A percentile compares a stretch with the other conserved stretches of the same genome.
These are phyloP conservation scores for Aphodius granarius DNA, from an alignment of 2,888 invertebrate genomes.

Conservation along the genomic window DNA sequence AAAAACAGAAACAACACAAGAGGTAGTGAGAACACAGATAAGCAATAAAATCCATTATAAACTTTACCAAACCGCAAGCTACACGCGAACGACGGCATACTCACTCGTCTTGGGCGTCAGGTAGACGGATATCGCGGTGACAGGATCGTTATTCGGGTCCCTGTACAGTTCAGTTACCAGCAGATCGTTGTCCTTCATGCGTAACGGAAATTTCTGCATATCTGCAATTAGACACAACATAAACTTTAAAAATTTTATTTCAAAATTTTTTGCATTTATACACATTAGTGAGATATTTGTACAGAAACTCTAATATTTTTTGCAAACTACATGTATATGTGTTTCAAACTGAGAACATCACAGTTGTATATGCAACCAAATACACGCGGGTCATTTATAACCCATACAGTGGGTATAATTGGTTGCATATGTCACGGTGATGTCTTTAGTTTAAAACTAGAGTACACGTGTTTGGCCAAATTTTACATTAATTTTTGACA, in stretches of 20 bases:
- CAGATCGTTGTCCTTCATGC: constrained; percentile 99
- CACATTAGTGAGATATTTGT: too few species aligned
- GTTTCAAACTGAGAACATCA: too few species aligned
- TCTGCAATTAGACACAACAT: constrained; percentile 60
- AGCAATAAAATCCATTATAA: constrained; percentile 5
- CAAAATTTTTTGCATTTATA: too few species aligned
- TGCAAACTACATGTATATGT: too few species aligned
- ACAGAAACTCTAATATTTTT: too few species aligned
- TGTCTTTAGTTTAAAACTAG: too few species aligned
- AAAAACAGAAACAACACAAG: constrained; percentile 8
- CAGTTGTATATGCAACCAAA: too few species aligned
- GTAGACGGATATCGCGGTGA: constrained; percentile 97
- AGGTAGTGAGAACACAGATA: constrained; percentile 14
- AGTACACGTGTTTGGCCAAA: too few species aligned
- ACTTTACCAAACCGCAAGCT: background rate
- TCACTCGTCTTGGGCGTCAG: constrained; percentile 98
- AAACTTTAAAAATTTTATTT: background rate
- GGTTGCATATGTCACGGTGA: too few species aligned
- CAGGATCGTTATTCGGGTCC: constrained; percentile 93
- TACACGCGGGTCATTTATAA: too few species aligned
- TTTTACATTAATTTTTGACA: too few species aligned
- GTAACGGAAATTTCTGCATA: constrained; percentile 98
- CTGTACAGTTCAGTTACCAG: constrained; percentile 94
- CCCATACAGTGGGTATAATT: too few species aligned
- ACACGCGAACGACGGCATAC: constrained; percentile 45